Percentiles rank a stretch among this genome's conserved stretches.
These are phyloP conservation scores for Magallana gigas DNA, from an alignment of 1,140 invertebrate genomes.

Conservation along the genomic window DNA sequence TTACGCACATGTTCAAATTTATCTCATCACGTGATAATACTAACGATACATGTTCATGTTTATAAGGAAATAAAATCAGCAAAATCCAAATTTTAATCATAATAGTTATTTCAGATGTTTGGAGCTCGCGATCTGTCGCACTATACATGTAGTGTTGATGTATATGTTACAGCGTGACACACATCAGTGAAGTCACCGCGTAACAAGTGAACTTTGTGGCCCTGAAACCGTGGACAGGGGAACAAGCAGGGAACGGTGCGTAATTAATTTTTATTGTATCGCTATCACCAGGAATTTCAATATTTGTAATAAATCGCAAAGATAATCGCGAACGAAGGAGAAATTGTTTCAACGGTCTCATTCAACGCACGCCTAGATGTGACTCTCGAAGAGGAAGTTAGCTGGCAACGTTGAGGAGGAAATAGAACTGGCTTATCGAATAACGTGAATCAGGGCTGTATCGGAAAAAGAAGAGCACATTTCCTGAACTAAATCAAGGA, in stretches of 20 bases:
- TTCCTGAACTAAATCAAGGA: neutral
- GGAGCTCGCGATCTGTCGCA: too few species aligned
- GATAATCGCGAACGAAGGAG: neutral
- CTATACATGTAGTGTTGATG: neutral
- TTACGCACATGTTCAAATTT: too few species aligned
- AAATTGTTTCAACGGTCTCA: neutral
- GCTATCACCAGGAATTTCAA: slow-evolving; percentile 8
- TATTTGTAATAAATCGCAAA: slow-evolving; percentile 20
- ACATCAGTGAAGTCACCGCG: neutral
- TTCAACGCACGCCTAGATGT: neutral
- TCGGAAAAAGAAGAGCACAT: neutral
- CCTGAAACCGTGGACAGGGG: neutral
- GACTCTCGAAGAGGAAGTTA: slow-evolving; percentile 9
- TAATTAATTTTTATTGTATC: slow-evolving; percentile 6
- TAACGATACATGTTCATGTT: neutral
- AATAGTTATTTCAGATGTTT: too few species aligned
- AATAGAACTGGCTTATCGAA: neutral
- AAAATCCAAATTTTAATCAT: neutral
- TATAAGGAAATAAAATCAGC: neutral
- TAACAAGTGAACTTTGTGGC: slow-evolving; percentile 4
- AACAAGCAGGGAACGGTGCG: neutral
- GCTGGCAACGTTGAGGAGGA: slow-evolving; percentile 1
- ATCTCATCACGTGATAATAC: neutral
- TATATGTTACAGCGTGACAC: neutral
- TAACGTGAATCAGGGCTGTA: neutral